Conservation (phyloP, 2,888 invertebrate genomes). For the Rosalia funebris region DNA sequence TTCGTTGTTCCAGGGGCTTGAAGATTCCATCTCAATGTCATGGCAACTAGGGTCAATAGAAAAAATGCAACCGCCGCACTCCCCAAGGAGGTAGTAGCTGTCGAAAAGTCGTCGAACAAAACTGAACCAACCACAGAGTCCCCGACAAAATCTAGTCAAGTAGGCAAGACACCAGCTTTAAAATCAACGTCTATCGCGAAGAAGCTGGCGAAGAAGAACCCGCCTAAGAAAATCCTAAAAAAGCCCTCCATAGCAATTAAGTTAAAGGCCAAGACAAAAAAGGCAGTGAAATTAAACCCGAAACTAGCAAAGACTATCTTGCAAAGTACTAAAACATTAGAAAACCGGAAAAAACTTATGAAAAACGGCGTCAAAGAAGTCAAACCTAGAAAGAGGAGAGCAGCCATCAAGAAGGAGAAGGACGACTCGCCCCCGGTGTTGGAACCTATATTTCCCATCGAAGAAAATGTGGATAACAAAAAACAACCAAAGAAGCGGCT, state of each 20-base stretch:
- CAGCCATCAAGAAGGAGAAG: slow-evolving; percentile 35
- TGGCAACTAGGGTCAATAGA: slow-evolving; percentile 63
- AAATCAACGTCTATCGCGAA: slow-evolving; percentile 41
- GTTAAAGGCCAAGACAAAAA: slow-evolving; percentile 55
- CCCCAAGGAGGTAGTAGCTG: slow-evolving; percentile 53
- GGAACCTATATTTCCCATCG: slow-evolving; percentile 56
- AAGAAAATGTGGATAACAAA: slow-evolving; percentile 46
- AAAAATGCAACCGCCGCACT: slow-evolving; percentile 48
- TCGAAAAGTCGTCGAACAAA: slow-evolving; percentile 45
- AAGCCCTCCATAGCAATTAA: slow-evolving; percentile 48
- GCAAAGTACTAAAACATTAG: slow-evolving; percentile 53
- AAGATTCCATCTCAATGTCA: slow-evolving; percentile 55
- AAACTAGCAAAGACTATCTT: slow-evolving; percentile 55
- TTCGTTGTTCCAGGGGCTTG: slow-evolving; percentile 27
- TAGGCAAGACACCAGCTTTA: slow-evolving; percentile 35
- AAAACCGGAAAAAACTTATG: slow-evolving; percentile 56
- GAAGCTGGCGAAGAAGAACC: slow-evolving; percentile 42
- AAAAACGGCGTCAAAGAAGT: slow-evolving; percentile 58
- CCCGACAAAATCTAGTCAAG: neutral
- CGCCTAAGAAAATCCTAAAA: slow-evolving; percentile 45
- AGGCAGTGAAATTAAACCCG: slow-evolving; percentile 46
- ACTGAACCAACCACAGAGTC: slow-evolving; percentile 40
- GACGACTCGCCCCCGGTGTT: slow-evolving; percentile 55
- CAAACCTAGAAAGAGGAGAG: slow-evolving; percentile 44
- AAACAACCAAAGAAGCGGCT: slow-evolving; percentile 46